Conservation (phyloP, 2,888 invertebrate genomes). For the Atherix ibis region DNA sequence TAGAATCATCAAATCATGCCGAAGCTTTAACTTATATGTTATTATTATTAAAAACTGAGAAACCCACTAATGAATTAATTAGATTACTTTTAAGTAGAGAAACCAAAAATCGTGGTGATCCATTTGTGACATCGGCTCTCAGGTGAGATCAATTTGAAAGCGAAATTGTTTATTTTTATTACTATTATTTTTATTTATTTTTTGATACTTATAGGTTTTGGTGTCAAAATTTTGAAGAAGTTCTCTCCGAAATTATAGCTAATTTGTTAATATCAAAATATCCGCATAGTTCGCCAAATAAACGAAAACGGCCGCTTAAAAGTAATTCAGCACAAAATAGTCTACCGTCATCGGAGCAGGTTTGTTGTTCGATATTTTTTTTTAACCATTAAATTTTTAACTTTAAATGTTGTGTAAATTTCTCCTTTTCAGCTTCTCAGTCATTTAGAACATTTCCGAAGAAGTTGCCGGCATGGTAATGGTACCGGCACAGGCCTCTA, state of each 20-base stretch:
- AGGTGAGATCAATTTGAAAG: constrained; percentile 33
- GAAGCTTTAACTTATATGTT: constrained; percentile 86
- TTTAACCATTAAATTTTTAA: neutral
- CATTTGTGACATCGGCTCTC: constrained; percentile 79
- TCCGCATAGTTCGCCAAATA: constrained; percentile 78
- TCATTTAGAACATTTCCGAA: constrained; percentile 80
- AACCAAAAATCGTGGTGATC: constrained; percentile 54
- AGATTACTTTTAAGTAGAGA: constrained; percentile 66
- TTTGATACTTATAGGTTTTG: constrained; percentile 43
- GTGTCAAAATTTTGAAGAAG: constrained; percentile 86
- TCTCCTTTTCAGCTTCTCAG: constrained; percentile 50
- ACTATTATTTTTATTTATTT: neutral
- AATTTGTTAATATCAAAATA: constrained; percentile 65
- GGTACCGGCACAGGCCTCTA: constrained; percentile 60
- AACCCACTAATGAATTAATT: constrained; percentile 72
- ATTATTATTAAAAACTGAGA: constrained; percentile 81
- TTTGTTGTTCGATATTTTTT: no score
- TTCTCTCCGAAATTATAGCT: constrained; percentile 65
- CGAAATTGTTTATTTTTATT: neutral
- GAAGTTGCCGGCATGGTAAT: constrained; percentile 40
- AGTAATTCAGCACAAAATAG: constrained; percentile 52
- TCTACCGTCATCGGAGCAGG: constrained; percentile 64
- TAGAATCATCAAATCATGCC: constrained; percentile 71
- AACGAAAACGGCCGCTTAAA: constrained; percentile 69
- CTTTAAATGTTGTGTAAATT: constrained; percentile 7